Evolutionary conservation across 2,113 vertebrate species (phyloP).

Genomic region (Steatornis caripensis): DNA sequence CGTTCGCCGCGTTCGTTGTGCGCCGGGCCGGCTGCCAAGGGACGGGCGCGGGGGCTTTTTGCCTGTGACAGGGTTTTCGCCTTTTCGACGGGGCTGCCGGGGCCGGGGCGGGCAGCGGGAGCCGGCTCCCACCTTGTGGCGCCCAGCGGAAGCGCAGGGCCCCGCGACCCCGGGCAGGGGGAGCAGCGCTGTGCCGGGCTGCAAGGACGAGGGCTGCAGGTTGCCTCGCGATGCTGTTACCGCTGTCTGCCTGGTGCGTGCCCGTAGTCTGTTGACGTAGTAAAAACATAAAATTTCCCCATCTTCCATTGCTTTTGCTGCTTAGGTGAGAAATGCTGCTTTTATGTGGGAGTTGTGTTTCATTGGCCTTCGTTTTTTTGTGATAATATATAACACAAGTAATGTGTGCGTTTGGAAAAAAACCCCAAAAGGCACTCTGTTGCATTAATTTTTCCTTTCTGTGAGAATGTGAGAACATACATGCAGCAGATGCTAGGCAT

Average conservation of each 20-base stretch:
- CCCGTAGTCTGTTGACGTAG: fast-evolving
- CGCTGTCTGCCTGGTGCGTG: fast-evolving
- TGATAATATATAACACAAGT: fast-evolving
- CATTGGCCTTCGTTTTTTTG: not conserved
- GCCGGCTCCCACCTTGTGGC: not conserved
- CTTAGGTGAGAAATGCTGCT: not conserved
- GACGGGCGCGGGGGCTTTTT: not conserved
- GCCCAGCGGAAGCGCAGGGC: not conserved
- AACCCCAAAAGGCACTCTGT: not conserved
- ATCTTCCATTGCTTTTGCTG: not conserved
- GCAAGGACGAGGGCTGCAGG: too few species aligned
- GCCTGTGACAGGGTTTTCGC: not conserved
- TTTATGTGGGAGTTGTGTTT: not conserved
- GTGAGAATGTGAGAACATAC: not conserved
- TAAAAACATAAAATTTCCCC: fast-evolving
- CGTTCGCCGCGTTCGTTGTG: too few species aligned
- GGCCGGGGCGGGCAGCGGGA: not conserved
- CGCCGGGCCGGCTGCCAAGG: too few species aligned
- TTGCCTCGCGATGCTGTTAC: too few species aligned
- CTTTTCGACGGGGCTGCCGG: too few species aligned
- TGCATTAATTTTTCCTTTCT: not conserved
- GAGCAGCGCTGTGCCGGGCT: fast-evolving
- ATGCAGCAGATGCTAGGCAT: not conserved
- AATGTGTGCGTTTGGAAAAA: fast-evolving
- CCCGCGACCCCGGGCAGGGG: not conserved